Percentiles rank a stretch among this genome's conserved stretches.
Conservation (phyloP, 2,797 vertebrate species). For the Mico argentatus region DNA sequence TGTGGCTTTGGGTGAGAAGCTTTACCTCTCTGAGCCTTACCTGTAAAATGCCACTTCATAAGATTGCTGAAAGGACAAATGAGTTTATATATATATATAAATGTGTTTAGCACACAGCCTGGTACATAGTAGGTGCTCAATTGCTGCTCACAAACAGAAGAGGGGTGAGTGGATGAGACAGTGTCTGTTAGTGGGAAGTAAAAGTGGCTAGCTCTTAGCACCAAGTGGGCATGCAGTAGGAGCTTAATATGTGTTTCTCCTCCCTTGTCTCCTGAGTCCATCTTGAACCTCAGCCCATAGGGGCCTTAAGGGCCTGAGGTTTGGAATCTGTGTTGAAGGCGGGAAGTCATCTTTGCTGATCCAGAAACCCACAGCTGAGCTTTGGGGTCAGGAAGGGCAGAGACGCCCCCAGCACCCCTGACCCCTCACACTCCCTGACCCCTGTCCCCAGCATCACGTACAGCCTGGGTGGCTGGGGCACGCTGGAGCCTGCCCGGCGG, state of each 20-base stretch:
- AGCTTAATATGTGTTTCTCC: background rate
- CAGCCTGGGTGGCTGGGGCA: slow-evolving; percentile 67
- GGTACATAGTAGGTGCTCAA: background rate
- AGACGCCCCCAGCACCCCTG: rapidly evolving
- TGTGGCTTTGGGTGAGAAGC: background rate
- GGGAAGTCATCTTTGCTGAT: background rate
- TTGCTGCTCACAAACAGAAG: background rate
- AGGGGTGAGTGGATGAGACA: rapidly evolving
- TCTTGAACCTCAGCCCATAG: background rate
- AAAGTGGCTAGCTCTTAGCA: background rate
- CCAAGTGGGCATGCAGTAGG: background rate
- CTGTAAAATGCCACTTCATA: background rate
- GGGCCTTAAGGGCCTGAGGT: background rate
- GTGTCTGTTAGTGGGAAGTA: background rate
- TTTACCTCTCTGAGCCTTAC: background rate
- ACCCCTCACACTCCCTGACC: background rate
- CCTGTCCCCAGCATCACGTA: background rate
- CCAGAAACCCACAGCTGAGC: background rate
- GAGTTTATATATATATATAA: no score
- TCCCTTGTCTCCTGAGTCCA: background rate
- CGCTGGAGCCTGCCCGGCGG: slow-evolving; percentile 49
- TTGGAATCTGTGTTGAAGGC: background rate
- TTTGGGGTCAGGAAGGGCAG: background rate
- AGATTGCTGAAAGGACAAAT: background rate
- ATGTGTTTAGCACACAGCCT: background rate